Evolutionary conservation across 2,797 vertebrate genomes (phyloP).

Genomic region (Steatocranus sp.): DNA sequence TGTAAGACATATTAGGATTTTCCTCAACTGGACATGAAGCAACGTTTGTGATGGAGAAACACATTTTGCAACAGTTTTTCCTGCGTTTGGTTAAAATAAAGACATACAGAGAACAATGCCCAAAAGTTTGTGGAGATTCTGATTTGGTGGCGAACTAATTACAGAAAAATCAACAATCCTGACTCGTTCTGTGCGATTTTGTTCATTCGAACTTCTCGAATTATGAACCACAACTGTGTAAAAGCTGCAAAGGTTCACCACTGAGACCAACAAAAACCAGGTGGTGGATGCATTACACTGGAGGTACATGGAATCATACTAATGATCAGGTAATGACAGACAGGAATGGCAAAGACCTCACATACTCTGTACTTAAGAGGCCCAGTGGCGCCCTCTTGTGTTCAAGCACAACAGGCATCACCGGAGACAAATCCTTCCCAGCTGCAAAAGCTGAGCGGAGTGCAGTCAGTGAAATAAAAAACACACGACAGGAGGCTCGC

Average conservation of each 20-base stretch:
- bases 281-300: background rate
- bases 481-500: conserved; percentile 53
- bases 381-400: conserved; percentile 53
- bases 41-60: conserved; percentile 14
- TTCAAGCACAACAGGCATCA: background rate
- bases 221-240: background rate
- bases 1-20: conserved; percentile 1
- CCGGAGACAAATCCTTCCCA: conserved; percentile 16
- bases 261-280: conserved; percentile 4
- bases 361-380: conserved; percentile 17
- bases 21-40: background rate
- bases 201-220: background rate
- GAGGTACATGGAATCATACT: conserved; percentile 21
- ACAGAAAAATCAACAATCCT: background rate
- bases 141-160: conserved; percentile 7
- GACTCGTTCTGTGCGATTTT: background rate
- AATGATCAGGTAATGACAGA: conserved; percentile 25
- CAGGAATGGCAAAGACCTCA: conserved; percentile 9
- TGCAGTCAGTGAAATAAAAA: conserved; percentile 50
- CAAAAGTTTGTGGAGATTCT: background rate
- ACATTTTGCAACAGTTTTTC: background rate
- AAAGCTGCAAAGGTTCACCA: conserved; percentile 2
- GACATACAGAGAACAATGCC: conserved; percentile 8
- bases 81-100: conserved; percentile 55
- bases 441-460: conserved; percentile 6